Percentiles rank a stretch among this genome's conserved stretches.
Conservation (phyloP, 2,113 vertebrate species). For the Phycodurus eques region DNA sequence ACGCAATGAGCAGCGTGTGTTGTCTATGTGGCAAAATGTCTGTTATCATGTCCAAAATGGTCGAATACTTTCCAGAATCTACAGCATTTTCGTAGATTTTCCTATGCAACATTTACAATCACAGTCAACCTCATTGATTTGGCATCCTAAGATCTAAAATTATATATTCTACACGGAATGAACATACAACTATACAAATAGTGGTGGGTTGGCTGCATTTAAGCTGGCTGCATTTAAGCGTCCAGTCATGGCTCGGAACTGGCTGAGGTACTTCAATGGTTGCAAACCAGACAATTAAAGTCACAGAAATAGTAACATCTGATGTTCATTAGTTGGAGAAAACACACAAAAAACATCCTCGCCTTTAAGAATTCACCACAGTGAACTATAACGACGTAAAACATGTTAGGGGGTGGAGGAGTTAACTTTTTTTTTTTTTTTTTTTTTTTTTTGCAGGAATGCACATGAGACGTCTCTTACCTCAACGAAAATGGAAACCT, state of each 20-base stretch:
- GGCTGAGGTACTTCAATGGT: conserved; percentile 7
- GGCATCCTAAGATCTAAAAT: not conserved
- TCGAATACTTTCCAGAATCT: not conserved
- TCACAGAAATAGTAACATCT: conserved; percentile 58
- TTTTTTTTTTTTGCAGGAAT: not conserved
- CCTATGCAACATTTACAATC: not conserved
- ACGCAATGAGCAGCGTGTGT: too few species aligned
- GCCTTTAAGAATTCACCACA: not conserved
- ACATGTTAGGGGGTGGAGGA: not conserved
- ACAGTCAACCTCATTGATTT: not conserved
- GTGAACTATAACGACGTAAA: not conserved
- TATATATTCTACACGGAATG: not conserved
- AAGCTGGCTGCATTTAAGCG: not conserved
- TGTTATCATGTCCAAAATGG: not conserved
- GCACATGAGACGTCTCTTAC: not conserved
- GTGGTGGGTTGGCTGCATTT: too few species aligned
- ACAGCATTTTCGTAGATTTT: not conserved
- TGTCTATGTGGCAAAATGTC: too few species aligned
- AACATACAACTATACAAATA: not conserved
- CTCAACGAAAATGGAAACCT: not conserved
- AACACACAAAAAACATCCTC: not conserved
- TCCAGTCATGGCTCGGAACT: conserved; percentile 2
- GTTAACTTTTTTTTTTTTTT: not conserved
- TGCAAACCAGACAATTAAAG: conserved; percentile 15
- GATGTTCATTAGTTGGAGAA: conserved; percentile 60